Conservation (phyloP, 2,888 invertebrate species). For the Resseliella maxima region DNA sequence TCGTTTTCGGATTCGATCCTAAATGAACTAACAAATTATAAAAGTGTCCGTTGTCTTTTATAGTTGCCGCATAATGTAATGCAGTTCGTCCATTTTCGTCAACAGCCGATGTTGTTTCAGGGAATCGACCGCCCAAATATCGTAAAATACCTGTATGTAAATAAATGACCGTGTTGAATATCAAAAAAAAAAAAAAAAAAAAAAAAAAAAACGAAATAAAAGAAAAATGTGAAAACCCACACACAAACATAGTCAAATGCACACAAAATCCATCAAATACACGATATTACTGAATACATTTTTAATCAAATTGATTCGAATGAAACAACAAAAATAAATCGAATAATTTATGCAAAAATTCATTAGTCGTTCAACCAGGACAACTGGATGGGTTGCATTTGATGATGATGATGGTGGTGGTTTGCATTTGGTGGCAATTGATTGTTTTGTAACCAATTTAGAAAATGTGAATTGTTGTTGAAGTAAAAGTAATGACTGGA, state of each 20-base stretch:
- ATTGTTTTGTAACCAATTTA: slow-evolving; percentile 10
- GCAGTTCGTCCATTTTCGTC: slow-evolving; percentile 87
- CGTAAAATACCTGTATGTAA: slow-evolving; percentile 66
- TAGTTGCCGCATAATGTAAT: slow-evolving; percentile 86
- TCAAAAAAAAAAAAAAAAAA: neutral
- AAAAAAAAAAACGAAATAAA: no score
- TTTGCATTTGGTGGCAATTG: neutral
- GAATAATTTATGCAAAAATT: slow-evolving; percentile 54
- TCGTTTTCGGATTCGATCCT: slow-evolving; percentile 84
- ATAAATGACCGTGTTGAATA: neutral
- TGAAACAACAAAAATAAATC: no score
- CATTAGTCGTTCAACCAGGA: no score
- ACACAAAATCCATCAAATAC: neutral
- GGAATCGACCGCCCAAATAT: slow-evolving; percentile 81
- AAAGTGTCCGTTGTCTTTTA: slow-evolving; percentile 88
- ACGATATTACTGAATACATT: slow-evolving; percentile 30
- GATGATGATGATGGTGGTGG: no score
- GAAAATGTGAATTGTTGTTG: neutral
- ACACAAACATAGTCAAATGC: neutral
- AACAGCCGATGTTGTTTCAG: slow-evolving; percentile 84
- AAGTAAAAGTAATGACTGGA: neutral
- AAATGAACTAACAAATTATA: slow-evolving; percentile 86
- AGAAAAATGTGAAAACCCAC: neutral
- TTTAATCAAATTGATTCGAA: neutral
- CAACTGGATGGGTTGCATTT: no score